Evolutionary conservation across 2,888 invertebrate genomes (phyloP).

Genomic region (Drosophila robusta): DNA sequence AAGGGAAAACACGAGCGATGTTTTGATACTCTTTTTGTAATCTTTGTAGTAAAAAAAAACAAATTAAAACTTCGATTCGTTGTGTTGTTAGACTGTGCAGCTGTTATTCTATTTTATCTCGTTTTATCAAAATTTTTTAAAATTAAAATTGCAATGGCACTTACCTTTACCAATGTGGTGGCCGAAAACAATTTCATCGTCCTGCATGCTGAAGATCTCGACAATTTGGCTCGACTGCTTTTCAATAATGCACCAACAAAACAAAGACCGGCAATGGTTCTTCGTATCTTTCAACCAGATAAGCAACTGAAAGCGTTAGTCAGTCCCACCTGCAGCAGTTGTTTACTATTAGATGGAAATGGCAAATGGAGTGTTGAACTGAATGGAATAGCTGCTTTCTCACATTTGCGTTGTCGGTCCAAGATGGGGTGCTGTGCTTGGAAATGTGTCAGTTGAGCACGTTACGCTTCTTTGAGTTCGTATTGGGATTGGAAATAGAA

Average conservation of each 20-base stretch:
- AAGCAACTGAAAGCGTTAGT: conserved; percentile 27
- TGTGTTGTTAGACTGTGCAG: no score
- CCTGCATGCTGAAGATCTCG: conserved; percentile 36
- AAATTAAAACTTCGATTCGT: no score
- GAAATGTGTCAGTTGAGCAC: conserved; percentile 3
- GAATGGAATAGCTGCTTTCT: conserved; percentile 1
- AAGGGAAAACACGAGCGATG: not conserved
- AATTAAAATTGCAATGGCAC: conserved; percentile 55
- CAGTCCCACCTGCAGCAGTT: conserved; percentile 26
- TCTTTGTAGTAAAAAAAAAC: not conserved
- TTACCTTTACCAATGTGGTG: conserved; percentile 83
- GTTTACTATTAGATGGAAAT: conserved; percentile 13
- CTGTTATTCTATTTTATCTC: not conserved
- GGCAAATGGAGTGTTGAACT: conserved; percentile 7
- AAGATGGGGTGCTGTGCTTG: conserved; percentile 17
- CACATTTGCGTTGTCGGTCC: conserved; percentile 14
- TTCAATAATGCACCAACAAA: conserved; percentile 10
- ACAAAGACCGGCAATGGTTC: conserved; percentile 27
- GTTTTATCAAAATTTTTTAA: not conserved
- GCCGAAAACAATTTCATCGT: conserved; percentile 64
- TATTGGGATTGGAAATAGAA: conserved; percentile 36
- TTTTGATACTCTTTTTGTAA: conserved; percentile 9
- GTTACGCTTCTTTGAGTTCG: conserved; percentile 11
- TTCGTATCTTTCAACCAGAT: conserved; percentile 20
- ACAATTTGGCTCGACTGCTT: conserved; percentile 2